Conservation (phyloP, 2,888 invertebrate genomes). For the Mamestra brassicae region DNA sequence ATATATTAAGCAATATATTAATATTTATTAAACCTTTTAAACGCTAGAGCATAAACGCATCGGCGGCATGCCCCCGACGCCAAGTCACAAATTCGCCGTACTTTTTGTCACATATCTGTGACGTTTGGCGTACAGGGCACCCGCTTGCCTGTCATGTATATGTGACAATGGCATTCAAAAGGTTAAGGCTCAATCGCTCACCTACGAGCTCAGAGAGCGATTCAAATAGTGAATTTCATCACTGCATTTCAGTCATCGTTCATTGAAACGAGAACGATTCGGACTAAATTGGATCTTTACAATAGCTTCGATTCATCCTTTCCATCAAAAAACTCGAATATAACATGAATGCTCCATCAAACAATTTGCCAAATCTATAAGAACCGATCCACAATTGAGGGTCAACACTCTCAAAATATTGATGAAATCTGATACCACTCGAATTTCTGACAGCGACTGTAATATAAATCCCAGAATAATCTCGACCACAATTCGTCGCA, state of each 20-base stretch:
- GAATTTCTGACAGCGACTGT: constrained; percentile 79
- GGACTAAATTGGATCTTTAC: constrained; percentile 43
- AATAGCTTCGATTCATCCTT: constrained; percentile 36
- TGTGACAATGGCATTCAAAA: too few species aligned
- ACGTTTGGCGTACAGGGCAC: too few species aligned
- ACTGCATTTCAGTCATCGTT: constrained; percentile 1
- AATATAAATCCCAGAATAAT: constrained; percentile 87
- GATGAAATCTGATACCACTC: constrained; percentile 83
- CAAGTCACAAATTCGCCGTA: too few species aligned
- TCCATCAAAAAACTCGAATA: constrained; percentile 41
- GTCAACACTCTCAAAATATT: constrained; percentile 80
- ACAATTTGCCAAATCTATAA: constrained; percentile 68
- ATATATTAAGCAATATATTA: too few species aligned
- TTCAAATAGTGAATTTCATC: constrained; percentile 5
- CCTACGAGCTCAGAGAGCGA: not conserved
- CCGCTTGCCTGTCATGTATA: too few species aligned
- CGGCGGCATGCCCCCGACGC: too few species aligned
- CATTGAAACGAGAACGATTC: constrained; percentile 21
- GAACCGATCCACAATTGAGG: constrained; percentile 61
- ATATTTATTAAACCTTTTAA: not conserved
- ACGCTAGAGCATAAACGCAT: too few species aligned
- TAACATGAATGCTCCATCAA: constrained; percentile 57
- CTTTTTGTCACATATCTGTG: too few species aligned
- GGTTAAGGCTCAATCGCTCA: not conserved
- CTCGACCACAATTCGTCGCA: constrained; percentile 87